These are phyloP conservation scores for Onthophagus taurus DNA, from an alignment of 1,140 invertebrate species.

Conservation along the genomic window DNA sequence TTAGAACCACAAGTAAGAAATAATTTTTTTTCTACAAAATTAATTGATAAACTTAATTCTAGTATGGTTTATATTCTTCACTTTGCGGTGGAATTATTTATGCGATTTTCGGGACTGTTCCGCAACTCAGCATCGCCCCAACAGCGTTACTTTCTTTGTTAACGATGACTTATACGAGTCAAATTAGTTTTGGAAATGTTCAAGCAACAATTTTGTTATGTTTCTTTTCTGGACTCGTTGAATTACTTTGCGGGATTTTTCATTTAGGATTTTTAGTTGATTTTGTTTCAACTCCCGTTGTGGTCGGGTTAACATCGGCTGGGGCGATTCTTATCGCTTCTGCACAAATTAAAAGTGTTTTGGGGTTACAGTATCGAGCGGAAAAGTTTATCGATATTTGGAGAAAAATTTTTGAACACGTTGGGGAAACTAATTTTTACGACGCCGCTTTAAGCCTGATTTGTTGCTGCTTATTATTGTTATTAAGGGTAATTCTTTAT, in stretches of 20 bases:
- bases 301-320: slow-evolving; percentile 79
- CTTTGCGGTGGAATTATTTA: slow-evolving; percentile 78
- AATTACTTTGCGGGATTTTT: slow-evolving; percentile 59
- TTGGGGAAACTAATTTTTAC: slow-evolving; percentile 43
- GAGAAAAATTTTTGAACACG: slow-evolving; percentile 44
- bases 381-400: slow-evolving; percentile 54
- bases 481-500: slow-evolving; percentile 47
- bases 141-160: slow-evolving; percentile 67
- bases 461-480: slow-evolving; percentile 50
- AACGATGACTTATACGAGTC: slow-evolving; percentile 53
- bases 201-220: slow-evolving; percentile 64
- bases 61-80: slow-evolving; percentile 80
- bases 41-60: slow-evolving; percentile 8
- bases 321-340: slow-evolving; percentile 75
- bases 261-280: slow-evolving; percentile 73
- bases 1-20: slow-evolving; percentile 40
- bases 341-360: slow-evolving; percentile 66
- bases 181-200: slow-evolving; percentile 38
- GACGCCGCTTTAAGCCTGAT: slow-evolving; percentile 54
- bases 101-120: slow-evolving; percentile 68
- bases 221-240: slow-evolving; percentile 59
- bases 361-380: slow-evolving; percentile 54
- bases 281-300: slow-evolving; percentile 76
- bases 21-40: neutral
- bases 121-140: slow-evolving; percentile 75